These are phyloP conservation scores for Noctua pronuba DNA, from an alignment of 2,888 invertebrate genomes.

Conservation along the genomic window DNA sequence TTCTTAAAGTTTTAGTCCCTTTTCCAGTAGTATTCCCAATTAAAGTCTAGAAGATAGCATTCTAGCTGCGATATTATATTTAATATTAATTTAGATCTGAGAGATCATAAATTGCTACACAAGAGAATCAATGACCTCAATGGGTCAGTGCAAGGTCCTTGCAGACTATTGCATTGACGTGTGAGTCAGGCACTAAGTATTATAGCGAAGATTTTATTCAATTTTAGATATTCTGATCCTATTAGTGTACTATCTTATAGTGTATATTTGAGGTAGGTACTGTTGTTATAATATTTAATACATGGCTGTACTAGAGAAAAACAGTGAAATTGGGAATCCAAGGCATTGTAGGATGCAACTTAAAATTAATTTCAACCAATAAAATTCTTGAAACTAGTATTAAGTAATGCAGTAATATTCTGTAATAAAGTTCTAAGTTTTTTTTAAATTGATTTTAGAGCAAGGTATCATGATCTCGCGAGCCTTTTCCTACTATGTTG, in stretches of 20 bases:
- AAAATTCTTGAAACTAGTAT: background rate
- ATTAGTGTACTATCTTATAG: background rate
- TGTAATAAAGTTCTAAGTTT: background rate
- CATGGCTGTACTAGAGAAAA: background rate
- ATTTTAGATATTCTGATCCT: conserved; percentile 13
- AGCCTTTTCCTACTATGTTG: background rate
- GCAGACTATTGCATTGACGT: conserved; percentile 16
- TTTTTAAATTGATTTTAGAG: background rate
- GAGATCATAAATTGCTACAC: conserved; percentile 36
- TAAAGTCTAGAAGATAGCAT: background rate
- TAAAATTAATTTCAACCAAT: background rate
- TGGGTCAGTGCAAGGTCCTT: conserved; percentile 49
- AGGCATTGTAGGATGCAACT: background rate
- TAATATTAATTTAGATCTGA: background rate
- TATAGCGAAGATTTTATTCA: conserved; percentile 21
- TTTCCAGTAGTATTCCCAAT: background rate
- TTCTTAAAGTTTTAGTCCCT: background rate
- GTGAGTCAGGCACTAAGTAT: conserved; percentile 35
- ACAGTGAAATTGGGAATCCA: background rate
- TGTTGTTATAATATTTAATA: background rate
- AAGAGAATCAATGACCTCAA: conserved; percentile 51
- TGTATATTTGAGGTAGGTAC: background rate
- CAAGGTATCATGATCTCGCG: background rate
- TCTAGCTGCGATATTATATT: background rate
- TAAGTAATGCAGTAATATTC: background rate